Base-by-base conservation (phyloP, 1,140 invertebrate species). In the Saccostrea cuccullata region DNA sequence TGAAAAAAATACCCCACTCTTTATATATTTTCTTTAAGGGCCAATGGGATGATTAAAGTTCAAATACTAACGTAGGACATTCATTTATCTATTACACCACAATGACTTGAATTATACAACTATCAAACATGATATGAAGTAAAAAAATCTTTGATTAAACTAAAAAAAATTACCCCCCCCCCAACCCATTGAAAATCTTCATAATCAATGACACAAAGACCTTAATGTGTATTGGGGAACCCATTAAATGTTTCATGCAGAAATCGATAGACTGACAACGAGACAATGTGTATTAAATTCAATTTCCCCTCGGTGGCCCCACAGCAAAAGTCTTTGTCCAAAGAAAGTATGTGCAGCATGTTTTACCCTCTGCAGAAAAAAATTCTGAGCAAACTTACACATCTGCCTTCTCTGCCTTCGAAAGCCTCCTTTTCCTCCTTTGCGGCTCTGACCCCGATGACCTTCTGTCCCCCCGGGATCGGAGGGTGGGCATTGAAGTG, bases 381-480 rank as follows among this genome's bases (percentile, higher is more conserved):
- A n/a, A 73, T 55, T 55, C 55, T 73, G 23, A 88, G 47, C 77
- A 87, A 77, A 77, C 70, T 86, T 87, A 89, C 30, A 55, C 40
- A 26, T 90, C 90, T 67, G 30, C 77, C 58, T 85, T 89, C 60
- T 91, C 90, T 47, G 85, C 82, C 67, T 87, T 90, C 13, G 90
- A 90, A 87, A 85, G 58, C 88, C 90, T 86, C 85, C 89, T 91
- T 60, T 86, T 90, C 87, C 89, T 89, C 56, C 86, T 90, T 55
- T 64, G 87, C 17, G 87, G 60, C 67, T 90, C 90, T 23, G 55
- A 56, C 40, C 88, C 86, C 70, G 64, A 82, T n/a, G 89, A 88
- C 87, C 86, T 64, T 89, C 90, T 90, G 30, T 91, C 87, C 67
- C 90, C 89, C 84, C 91, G 92, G 90, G 92, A 92, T 82, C 92